These are phyloP conservation scores for Melipona bicolor DNA, from an alignment of 2,888 invertebrate genomes.

Conservation along the genomic window DNA sequence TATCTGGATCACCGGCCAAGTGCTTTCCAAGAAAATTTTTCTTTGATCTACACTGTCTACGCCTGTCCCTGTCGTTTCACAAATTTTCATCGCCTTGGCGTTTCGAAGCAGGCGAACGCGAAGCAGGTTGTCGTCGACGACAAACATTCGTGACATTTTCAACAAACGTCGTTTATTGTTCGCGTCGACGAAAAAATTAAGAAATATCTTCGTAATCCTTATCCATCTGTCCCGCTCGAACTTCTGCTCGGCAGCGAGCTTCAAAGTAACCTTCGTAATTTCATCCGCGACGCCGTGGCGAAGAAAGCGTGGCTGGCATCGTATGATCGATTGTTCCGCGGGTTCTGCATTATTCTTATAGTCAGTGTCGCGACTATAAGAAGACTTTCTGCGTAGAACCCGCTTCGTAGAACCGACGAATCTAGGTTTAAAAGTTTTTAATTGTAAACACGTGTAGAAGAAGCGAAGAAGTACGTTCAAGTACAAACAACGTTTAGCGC, in stretches of 20 bases:
- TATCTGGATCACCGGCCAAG: neutral
- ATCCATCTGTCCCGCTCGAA: no score
- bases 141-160: no score
- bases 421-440: constrained; percentile 17
- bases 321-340: constrained; percentile 6
- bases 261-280: neutral
- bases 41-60: neutral
- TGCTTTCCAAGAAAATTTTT: neutral
- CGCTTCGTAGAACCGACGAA: constrained; percentile 1
- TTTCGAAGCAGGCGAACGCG: no score
- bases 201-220: no score
- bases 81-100: no score
- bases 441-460: neutral
- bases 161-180: no score
- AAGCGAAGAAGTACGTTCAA: no score
- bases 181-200: no score
- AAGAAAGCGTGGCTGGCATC: constrained; percentile 1
- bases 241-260: no score
- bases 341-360: constrained; percentile 30
- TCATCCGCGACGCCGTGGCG: neutral
- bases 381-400: neutral
- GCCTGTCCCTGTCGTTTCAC: neutral
- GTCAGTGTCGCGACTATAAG: neutral
- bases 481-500: no score
- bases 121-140: no score